These are phyloP conservation scores for Notiomystis cincta DNA, from an alignment of 2,113 vertebrate species.

Conservation along the genomic window DNA sequence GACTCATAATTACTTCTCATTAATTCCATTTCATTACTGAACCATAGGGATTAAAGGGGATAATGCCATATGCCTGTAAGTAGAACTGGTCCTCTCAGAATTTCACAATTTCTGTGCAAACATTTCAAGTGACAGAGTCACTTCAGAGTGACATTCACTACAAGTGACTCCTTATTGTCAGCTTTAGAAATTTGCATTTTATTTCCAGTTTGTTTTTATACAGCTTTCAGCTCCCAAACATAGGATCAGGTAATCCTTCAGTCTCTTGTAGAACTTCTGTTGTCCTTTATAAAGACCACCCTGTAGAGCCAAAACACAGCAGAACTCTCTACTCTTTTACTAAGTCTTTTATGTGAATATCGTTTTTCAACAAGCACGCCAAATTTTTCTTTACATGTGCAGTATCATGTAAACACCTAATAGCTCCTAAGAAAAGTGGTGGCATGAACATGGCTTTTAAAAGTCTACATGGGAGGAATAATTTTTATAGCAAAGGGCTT, in stretches of 20 bases:
- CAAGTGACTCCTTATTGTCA: background rate
- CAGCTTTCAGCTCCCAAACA: background rate
- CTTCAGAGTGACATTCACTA: background rate
- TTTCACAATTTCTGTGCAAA: background rate
- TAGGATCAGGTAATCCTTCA: background rate
- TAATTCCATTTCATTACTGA: background rate
- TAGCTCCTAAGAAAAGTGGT: background rate
- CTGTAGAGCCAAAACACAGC: background rate
- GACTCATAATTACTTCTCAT: background rate
- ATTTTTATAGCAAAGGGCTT: accelerated
- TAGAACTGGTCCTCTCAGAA: background rate
- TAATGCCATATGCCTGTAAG: background rate
- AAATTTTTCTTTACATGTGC: background rate
- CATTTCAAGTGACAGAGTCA: background rate
- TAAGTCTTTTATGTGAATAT: background rate
- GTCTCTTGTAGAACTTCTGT: background rate
- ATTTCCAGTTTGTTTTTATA: background rate
- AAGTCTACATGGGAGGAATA: background rate
- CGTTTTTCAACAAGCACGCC: background rate
- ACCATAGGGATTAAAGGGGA: background rate
- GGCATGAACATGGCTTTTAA: background rate
- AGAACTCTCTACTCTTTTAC: background rate
- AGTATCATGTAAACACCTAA: accelerated
- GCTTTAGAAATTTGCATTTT: background rate
- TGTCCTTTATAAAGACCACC: background rate